These are phyloP conservation scores for Aurelia sp. DNA, from an alignment of 30 jellyfish, hydroid and myxozoan genomes.

Conservation along the genomic window DNA sequence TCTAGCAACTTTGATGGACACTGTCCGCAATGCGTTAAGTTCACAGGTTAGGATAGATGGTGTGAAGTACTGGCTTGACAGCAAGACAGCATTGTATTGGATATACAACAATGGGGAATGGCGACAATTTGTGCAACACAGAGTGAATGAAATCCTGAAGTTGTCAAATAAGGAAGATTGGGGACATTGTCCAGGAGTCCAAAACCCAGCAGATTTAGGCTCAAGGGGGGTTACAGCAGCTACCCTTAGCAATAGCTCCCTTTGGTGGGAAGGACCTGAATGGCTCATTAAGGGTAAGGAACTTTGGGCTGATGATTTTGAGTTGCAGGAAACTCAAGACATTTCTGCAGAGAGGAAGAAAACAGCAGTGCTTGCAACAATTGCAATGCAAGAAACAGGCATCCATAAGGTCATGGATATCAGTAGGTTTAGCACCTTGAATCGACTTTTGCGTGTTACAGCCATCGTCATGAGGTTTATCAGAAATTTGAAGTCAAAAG, in stretches of 20 bases:
- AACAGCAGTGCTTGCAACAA: background rate
- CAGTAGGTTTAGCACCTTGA: background rate
- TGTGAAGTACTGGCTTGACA: background rate
- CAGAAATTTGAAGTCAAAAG: background rate
- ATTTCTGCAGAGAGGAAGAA: background rate
- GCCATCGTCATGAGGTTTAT: background rate
- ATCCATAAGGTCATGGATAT: constrained; percentile 1
- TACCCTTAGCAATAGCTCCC: background rate
- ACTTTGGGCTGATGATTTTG: background rate
- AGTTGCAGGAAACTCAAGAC: background rate
- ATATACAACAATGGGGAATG: background rate
- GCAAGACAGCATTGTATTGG: background rate
- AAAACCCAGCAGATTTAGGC: constrained; percentile 12
- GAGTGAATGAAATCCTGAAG: constrained; percentile 9
- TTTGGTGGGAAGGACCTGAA: constrained; percentile 21
- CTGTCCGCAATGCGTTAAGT: constrained; percentile 7
- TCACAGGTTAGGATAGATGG: background rate
- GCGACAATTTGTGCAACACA: background rate
- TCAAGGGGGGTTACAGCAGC: constrained; percentile 4
- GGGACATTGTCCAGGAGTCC: constrained; percentile 4
- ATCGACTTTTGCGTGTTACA: background rate
- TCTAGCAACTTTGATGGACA: constrained; percentile 22
- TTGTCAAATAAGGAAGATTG: background rate
- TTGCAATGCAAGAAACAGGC: background rate
- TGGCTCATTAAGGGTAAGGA: background rate